A percentile compares a stretch with the other conserved stretches of the same genome.
phyloP scores from a whole-genome alignment of 2,113 vertebrate species.

The Cheilinus undulatus region DNA sequence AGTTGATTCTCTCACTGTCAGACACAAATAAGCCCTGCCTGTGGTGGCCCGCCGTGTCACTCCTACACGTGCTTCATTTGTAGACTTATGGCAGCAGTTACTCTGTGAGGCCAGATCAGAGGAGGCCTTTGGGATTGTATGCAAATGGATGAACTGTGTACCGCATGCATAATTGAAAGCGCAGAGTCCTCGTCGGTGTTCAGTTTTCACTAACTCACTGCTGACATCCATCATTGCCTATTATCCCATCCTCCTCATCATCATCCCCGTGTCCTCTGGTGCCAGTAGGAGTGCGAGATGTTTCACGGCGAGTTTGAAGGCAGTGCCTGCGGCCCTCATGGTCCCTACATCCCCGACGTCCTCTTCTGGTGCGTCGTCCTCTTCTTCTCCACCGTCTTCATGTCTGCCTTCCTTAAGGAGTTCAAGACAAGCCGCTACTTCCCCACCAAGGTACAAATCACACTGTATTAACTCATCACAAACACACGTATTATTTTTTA shows the following conservation, averaged over 20 bases:
- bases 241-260: constrained; percentile 1
- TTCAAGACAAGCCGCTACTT: constrained; percentile 99
- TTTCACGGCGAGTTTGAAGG: constrained; percentile 91
- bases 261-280: constrained; percentile 41
- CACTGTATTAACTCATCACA: no score
- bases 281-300: constrained; percentile 89
- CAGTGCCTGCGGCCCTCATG: constrained; percentile 91
- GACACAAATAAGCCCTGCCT: constrained; percentile 14
- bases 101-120: not conserved
- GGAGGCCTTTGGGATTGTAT: not conserved
- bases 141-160: not conserved
- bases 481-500: no score
- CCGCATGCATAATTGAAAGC: not conserved
- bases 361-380: constrained; percentile 98
- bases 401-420: constrained; percentile 97
- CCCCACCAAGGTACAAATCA: constrained; percentile 91
- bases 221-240: constrained; percentile 12
- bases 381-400: constrained; percentile 96
- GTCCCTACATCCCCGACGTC: constrained; percentile 96
- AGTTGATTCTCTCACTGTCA: constrained; percentile 22
- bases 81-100: not conserved
- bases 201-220: constrained; percentile 27
- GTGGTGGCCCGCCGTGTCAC: constrained; percentile 7
- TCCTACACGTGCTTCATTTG: constrained; percentile 16
- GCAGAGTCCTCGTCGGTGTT: not conserved